Conservation (phyloP, 1,140 invertebrate species). For the Sipha flava region DNA sequence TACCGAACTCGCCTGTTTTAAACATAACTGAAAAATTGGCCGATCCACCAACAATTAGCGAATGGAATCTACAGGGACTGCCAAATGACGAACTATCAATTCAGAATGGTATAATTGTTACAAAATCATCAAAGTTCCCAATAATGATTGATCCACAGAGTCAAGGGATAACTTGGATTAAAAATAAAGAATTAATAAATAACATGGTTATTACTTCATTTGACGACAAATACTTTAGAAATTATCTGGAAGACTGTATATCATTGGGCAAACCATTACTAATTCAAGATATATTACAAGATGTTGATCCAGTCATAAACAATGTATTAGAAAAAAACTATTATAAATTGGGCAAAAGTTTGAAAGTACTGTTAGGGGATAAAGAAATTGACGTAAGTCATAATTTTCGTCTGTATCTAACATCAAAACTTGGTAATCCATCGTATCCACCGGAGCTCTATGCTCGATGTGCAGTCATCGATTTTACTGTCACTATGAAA, state of each 20-base stretch:
- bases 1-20: conserved; percentile 67
- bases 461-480: conserved; percentile 82
- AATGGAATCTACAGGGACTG: conserved; percentile 44
- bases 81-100: conserved; percentile 81
- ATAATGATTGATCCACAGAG: conserved; percentile 85
- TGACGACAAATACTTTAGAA: conserved; percentile 72
- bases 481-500: conserved; percentile 82
- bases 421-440: conserved; percentile 80
- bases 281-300: conserved; percentile 76
- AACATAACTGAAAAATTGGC: conserved; percentile 66
- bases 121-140: conserved; percentile 71
- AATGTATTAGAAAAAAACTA: conserved; percentile 74
- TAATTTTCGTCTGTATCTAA: conserved; percentile 79
- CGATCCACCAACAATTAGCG: conserved; percentile 64
- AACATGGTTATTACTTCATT: conserved; percentile 71
- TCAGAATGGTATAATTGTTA: conserved; percentile 84
- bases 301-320: conserved; percentile 73
- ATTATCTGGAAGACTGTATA: conserved; percentile 69
- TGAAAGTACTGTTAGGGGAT: conserved; percentile 74
- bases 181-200: conserved; percentile 78
- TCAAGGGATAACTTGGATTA: conserved; percentile 89
- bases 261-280: conserved; percentile 75
- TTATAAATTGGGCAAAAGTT: conserved; percentile 45
- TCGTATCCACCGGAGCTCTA: conserved; percentile 84
- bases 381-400: conserved; percentile 67